phyloP scores from a whole-genome alignment of 2,888 invertebrate species.

The Torymus texanus region DNA sequence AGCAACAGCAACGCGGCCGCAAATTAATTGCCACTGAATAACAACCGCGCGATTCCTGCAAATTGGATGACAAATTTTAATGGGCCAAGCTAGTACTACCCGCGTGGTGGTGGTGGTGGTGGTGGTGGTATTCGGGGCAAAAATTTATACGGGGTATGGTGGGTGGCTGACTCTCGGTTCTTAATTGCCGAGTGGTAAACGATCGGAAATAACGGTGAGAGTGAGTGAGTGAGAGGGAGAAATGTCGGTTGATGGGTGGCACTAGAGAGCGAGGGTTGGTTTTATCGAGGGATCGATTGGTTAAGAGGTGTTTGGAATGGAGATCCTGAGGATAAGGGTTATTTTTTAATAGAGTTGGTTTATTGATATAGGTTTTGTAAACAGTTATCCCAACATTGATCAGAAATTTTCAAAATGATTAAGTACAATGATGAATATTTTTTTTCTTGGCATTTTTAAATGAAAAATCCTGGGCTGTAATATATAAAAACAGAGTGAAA shows the following conservation, averaged over 20 bases:
- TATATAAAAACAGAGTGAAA: too few relatives aligned
- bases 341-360: too few relatives aligned
- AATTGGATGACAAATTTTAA: conserved; percentile 53
- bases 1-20: conserved; percentile 16
- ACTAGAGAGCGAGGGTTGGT: neutral
- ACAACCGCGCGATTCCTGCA: conserved; percentile 40
- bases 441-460: too few relatives aligned
- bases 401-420: too few relatives aligned
- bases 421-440: too few relatives aligned
- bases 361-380: too few relatives aligned
- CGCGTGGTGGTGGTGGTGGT: too few relatives aligned
- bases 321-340: too few relatives aligned
- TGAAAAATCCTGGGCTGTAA: too few relatives aligned
- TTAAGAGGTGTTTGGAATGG: neutral
- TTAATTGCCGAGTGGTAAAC: conserved; percentile 32
- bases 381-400: too few relatives aligned
- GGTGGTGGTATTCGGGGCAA: neutral
- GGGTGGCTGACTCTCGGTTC: neutral
- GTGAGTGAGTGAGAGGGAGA: too few relatives aligned
- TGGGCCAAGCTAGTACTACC: neutral
- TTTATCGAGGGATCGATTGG: conserved; percentile 11
- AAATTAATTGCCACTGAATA: conserved; percentile 51
- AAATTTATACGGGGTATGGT: conserved; percentile 9
- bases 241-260: too few relatives aligned
- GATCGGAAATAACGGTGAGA: conserved; percentile 33